Conservation (phyloP, 2,113 vertebrate species). For the Silurus glanis region DNA sequence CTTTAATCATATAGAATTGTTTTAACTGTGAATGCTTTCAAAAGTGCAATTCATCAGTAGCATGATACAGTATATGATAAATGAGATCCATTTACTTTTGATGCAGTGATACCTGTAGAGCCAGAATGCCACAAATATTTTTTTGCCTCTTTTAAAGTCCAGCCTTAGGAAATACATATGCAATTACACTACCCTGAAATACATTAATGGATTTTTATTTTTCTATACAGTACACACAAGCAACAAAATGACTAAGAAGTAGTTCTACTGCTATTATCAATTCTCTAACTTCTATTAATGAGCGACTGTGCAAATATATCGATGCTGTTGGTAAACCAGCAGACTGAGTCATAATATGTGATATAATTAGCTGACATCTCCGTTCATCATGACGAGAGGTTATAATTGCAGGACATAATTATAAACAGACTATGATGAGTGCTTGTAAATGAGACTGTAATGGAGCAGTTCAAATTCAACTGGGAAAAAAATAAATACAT, state of each 20-base stretch:
- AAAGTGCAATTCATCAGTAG: neutral
- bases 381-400: slow-evolving; percentile 38
- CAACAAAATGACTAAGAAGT: neutral
- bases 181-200: neutral
- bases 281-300: slow-evolving; percentile 11
- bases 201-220: neutral
- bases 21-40: neutral
- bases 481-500: neutral
- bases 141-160: neutral
- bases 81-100: slow-evolving; percentile 5
- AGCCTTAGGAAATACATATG: neutral
- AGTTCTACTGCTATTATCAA: neutral
- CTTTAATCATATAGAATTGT: neutral
- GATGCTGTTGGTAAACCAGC: slow-evolving; percentile 37
- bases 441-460: slow-evolving; percentile 12
- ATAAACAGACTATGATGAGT: slow-evolving; percentile 45
- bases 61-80: neutral
- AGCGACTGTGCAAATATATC: slow-evolving; percentile 19
- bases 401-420: slow-evolving; percentile 35
- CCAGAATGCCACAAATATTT: neutral
- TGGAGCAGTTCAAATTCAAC: slow-evolving; percentile 20
- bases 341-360: slow-evolving; percentile 26
- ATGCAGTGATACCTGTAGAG: neutral
- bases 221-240: neutral
- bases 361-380: slow-evolving; percentile 37